Percentiles rank a stretch among this genome's conserved stretches.
phyloP scores from a whole-genome alignment of 64 coral and sea anemone species.

The Porites lutea region DNA sequence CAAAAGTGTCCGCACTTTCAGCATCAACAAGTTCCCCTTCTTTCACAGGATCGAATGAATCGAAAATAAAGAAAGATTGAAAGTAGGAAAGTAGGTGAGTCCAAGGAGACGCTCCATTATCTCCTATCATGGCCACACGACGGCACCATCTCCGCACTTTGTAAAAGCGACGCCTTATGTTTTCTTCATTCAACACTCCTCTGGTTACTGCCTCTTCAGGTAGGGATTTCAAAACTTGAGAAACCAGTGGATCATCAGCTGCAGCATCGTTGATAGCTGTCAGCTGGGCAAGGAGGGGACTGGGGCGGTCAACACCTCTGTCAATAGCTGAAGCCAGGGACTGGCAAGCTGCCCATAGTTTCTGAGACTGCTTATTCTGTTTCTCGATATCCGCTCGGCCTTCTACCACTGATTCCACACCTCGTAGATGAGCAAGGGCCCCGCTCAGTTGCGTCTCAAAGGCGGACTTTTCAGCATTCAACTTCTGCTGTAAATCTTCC shows the following conservation, averaged over 20 bases:
- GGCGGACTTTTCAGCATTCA: conserved; percentile 66
- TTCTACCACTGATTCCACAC: conserved; percentile 72
- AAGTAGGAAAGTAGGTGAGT: conserved; percentile 89
- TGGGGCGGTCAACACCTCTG: conserved; percentile 14
- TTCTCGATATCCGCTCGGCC: conserved; percentile 86
- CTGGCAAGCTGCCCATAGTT: conserved; percentile 92
- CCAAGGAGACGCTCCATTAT: conserved; percentile 77
- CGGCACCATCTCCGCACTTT: conserved; percentile 77
- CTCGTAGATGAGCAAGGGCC: conserved; percentile 74
- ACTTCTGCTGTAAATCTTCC: conserved; percentile 70
- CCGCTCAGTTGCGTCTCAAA: conserved; percentile 75
- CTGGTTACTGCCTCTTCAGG: conserved; percentile 68
- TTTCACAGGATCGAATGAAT: conserved; percentile 81
- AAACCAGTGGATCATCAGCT: conserved; percentile 62
- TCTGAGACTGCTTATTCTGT: conserved; percentile 80
- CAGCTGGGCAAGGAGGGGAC: conserved; percentile 67
- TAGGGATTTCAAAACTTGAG: conserved; percentile 70
- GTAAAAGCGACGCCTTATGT: conserved; percentile 77
- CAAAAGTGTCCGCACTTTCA: conserved; percentile 86
- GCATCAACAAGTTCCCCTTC: conserved; percentile 83
- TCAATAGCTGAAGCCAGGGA: conserved; percentile 79
- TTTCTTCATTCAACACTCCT: conserved; percentile 83
- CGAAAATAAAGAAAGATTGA: conserved; percentile 95
- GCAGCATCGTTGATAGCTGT: conserved; percentile 74
- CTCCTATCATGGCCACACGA: conserved; percentile 94